Evolutionary conservation across 2,113 vertebrate species (phyloP).

Genomic region (Oophaga pumilio): DNA sequence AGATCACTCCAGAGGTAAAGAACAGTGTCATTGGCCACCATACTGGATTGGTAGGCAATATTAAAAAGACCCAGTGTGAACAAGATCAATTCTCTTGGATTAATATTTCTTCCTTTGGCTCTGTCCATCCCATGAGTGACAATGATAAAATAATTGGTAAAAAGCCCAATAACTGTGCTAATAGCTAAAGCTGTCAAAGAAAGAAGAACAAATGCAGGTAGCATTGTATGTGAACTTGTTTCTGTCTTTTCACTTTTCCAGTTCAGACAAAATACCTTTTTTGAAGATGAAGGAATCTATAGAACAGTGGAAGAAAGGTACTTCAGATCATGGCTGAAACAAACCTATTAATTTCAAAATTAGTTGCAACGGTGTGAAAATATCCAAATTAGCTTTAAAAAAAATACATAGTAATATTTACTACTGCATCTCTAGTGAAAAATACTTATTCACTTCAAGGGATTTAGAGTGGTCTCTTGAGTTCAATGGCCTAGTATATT

Average conservation of each 20-base stretch:
- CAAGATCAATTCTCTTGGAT: constrained; percentile 63
- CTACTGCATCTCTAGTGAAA: too few relatives aligned
- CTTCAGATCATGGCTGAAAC: neutral
- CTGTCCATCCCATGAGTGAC: constrained; percentile 59
- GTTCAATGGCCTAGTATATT: too few relatives aligned
- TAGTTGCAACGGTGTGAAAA: too few relatives aligned
- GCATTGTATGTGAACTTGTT: neutral
- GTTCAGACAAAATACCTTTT: neutral
- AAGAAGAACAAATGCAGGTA: neutral
- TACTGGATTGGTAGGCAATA: constrained; percentile 48
- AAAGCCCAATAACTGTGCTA: constrained; percentile 59
- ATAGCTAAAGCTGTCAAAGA: neutral
- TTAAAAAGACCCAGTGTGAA: constrained; percentile 63
- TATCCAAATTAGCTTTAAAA: too few relatives aligned
- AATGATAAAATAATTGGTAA: constrained; percentile 65
- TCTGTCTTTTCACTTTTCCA: neutral
- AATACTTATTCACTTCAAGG: too few relatives aligned
- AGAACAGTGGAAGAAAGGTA: neutral
- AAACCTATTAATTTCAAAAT: too few relatives aligned
- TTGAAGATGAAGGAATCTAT: neutral
- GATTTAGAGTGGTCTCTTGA: too few relatives aligned
- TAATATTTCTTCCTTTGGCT: constrained; percentile 61
- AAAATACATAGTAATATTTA: too few relatives aligned
- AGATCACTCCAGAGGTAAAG: neutral
- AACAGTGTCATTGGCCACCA: neutral